Conservation (phyloP, 2,888 invertebrate genomes). For the Drosophila aldrichi region DNA sequence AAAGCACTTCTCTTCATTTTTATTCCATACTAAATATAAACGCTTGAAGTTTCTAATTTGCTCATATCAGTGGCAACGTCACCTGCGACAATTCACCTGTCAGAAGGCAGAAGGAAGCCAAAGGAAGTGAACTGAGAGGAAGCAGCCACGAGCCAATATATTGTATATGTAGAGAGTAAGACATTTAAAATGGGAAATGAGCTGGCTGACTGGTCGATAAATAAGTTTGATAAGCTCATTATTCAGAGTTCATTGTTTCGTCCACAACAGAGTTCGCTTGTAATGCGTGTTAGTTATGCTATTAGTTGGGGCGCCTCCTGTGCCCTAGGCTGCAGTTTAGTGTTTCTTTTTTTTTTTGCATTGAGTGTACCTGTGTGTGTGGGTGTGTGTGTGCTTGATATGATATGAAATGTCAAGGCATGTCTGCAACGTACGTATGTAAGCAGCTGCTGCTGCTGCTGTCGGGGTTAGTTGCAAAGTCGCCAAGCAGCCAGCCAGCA, state of each 20-base stretch:
- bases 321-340: constrained; percentile 37
- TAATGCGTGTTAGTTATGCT: constrained; percentile 50
- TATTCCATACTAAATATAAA: neutral
- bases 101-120: constrained; percentile 31
- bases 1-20: neutral
- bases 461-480: constrained; percentile 62
- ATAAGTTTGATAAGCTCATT: constrained; percentile 47
- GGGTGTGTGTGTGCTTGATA: constrained; percentile 29
- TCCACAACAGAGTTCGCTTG: neutral
- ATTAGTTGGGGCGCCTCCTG: constrained; percentile 9
- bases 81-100: constrained; percentile 33
- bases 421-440: constrained; percentile 63
- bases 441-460: constrained; percentile 57
- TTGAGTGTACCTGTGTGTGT: constrained; percentile 20
- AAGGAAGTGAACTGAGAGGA: constrained; percentile 22
- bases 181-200: constrained; percentile 13
- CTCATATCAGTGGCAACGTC: neutral
- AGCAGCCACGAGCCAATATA: constrained; percentile 6
- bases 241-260: constrained; percentile 16
- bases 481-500: constrained; percentile 42
- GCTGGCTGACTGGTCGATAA: constrained; percentile 42
- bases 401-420: constrained; percentile 76
- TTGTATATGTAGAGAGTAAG: neutral
- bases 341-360: constrained; percentile 17
- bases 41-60: neutral